Evolutionary conservation across 2,113 vertebrate species (phyloP).

Genomic region (Rhipidura dahli): DNA sequence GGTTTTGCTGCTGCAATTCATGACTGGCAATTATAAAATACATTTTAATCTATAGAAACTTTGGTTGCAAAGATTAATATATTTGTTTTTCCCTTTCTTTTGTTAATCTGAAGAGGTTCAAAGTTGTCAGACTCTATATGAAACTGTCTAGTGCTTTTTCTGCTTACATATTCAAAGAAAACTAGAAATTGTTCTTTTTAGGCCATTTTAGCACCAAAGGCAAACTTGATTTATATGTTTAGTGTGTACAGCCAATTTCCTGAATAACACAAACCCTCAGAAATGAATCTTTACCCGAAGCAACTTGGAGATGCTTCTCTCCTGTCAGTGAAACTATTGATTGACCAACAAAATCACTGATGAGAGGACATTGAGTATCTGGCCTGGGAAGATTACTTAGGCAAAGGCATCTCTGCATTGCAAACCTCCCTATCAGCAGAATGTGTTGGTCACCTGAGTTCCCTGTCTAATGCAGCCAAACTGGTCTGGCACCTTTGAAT

Average conservation of each 20-base stretch:
- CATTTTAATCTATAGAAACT: background rate
- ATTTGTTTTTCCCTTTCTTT: background rate
- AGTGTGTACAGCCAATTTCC: background rate
- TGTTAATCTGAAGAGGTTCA: background rate
- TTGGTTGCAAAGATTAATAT: background rate
- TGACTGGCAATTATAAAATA: background rate
- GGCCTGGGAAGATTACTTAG: background rate
- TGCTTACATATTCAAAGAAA: background rate
- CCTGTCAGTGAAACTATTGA: background rate
- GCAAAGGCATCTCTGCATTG: background rate
- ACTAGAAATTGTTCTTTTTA: background rate
- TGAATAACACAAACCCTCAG: background rate
- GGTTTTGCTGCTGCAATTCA: background rate
- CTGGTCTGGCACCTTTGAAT: background rate
- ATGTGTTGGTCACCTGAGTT: background rate
- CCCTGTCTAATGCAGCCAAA: background rate
- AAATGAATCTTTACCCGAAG: background rate
- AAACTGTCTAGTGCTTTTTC: background rate
- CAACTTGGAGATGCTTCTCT: background rate
- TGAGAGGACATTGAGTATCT: background rate
- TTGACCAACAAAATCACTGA: background rate
- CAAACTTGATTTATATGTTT: background rate
- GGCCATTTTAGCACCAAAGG: background rate
- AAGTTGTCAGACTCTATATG: background rate
- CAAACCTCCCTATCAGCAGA: background rate